Conservation (phyloP, 2,888 invertebrate genomes). For the Chromoteleia sp. region DNA sequence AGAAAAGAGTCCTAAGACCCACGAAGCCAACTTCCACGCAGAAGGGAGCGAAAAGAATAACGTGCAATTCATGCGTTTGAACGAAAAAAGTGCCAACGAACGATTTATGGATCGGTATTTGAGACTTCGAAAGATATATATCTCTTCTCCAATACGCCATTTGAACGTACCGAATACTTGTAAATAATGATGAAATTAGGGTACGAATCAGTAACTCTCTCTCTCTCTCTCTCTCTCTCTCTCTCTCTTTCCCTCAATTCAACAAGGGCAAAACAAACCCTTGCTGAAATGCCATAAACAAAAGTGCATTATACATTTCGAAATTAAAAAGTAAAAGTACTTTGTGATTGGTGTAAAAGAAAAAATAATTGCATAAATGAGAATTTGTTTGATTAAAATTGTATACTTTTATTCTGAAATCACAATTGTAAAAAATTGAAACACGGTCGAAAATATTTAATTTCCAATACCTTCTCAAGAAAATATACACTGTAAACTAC, state of each 20-base stretch:
- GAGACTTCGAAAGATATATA: conserved; percentile 46
- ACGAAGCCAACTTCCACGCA: too few species aligned
- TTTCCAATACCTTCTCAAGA: too few species aligned
- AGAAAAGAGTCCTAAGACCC: too few species aligned
- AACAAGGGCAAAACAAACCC: conserved; percentile 7
- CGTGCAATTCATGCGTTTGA: conserved; percentile 43
- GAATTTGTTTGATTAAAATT: too few species aligned
- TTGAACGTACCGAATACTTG: conserved; percentile 51
- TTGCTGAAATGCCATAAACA: conserved; percentile 5
- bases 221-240: background rate
- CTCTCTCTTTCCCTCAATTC: background rate
- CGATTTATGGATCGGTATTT: conserved; percentile 60
- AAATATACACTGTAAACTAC: too few species aligned
- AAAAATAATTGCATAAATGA: background rate
- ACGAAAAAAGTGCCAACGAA: conserved; percentile 59
- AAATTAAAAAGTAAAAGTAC: background rate
- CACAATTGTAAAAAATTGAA: too few species aligned
- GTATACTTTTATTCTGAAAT: too few species aligned
- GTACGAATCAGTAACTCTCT: conserved; percentile 24
- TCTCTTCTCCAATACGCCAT: conserved; percentile 40
- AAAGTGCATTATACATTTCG: background rate
- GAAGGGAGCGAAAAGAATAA: conserved; percentile 60
- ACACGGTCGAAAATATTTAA: too few species aligned
- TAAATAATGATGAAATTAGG: conserved; percentile 49
- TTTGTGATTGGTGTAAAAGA: too few species aligned